A percentile compares a stretch with the other conserved stretches of the same genome.
These are phyloP conservation scores for Eulemur mongoz DNA, from an alignment of 2,797 vertebrate species.

Conservation along the genomic window DNA sequence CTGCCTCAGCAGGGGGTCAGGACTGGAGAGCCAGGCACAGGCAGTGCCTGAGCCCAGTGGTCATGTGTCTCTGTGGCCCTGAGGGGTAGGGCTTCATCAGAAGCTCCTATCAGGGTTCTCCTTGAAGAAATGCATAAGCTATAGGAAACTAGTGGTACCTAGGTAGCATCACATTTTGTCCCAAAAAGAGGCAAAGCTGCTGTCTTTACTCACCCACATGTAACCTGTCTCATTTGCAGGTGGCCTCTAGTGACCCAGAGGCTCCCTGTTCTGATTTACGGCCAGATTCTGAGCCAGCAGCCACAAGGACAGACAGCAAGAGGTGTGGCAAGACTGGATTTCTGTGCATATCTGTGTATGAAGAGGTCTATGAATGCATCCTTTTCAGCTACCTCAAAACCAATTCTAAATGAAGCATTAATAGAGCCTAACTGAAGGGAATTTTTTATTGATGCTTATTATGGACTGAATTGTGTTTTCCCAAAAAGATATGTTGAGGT, in stretches of 20 bases:
- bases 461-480: background rate
- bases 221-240: background rate
- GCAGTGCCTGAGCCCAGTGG: background rate
- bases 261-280: background rate
- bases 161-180: background rate
- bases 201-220: background rate
- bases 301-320: background rate
- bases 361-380: background rate
- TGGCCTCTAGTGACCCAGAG: background rate
- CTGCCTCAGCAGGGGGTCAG: background rate
- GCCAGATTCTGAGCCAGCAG: background rate
- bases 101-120: background rate
- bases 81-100: background rate
- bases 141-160: background rate
- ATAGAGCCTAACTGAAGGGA: background rate
- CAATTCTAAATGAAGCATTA: background rate
- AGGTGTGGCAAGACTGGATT: background rate
- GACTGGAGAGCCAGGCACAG: background rate
- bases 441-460: background rate
- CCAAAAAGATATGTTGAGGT: background rate
- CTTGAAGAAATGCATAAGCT: background rate
- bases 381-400: background rate
- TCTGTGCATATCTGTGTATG: too few relatives aligned
- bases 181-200: background rate
- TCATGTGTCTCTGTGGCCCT: background rate